Evolutionary conservation across 2,888 invertebrate species (phyloP).

Genomic region (Drosophila setosimentum): DNA sequence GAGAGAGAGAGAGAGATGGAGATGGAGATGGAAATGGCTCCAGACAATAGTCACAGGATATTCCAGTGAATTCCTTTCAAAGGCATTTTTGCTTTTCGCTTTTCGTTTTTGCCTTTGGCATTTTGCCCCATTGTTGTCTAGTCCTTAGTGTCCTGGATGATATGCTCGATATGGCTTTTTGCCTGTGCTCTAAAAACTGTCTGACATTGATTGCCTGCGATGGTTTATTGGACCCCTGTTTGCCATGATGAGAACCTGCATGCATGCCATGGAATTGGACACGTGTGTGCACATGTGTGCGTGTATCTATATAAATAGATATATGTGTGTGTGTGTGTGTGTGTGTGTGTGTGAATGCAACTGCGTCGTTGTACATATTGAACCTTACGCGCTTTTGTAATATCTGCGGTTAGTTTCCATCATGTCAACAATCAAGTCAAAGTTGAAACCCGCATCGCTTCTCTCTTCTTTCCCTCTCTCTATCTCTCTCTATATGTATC

Average conservation of each 20-base stretch:
- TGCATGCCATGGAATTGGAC: conserved; percentile 38
- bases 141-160: conserved; percentile 12
- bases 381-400: conserved; percentile 53
- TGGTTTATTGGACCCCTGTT: conserved; percentile 59
- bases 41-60: conserved; percentile 62
- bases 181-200: conserved; percentile 59
- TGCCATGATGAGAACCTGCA: conserved; percentile 34
- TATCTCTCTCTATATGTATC: not conserved
- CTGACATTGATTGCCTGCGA: conserved; percentile 76
- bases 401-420: conserved; percentile 74
- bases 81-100: conserved; percentile 48
- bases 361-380: conserved; percentile 40
- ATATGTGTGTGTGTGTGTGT: conserved; percentile 31
- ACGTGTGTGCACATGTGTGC: conserved; percentile 48
- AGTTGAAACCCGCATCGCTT: conserved; percentile 32
- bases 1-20: not conserved
- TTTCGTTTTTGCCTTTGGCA: conserved; percentile 40
- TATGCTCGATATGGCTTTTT: conserved; percentile 60
- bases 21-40: not conserved
- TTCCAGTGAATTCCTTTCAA: conserved; percentile 71
- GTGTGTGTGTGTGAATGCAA: conserved; percentile 28
- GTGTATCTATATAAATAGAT: not conserved
- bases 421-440: conserved; percentile 77
- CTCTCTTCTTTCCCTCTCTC: not conserved
- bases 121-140: conserved; percentile 34